Evolutionary conservation across 2,888 invertebrate genomes (phyloP).

Genomic region (Agrochola lota): DNA sequence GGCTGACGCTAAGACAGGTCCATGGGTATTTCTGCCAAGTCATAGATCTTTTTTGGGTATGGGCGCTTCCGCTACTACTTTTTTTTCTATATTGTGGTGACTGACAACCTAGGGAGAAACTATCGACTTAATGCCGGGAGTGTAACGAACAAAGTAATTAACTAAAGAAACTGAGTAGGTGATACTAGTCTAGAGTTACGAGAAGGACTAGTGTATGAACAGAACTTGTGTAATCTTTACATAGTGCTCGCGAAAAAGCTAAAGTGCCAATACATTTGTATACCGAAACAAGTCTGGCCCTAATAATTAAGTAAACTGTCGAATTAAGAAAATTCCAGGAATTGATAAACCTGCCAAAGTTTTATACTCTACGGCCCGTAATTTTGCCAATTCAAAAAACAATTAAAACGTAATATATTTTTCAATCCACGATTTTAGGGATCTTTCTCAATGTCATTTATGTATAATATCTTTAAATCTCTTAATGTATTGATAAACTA

Average conservation of each 20-base stretch:
- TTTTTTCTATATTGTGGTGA: background rate
- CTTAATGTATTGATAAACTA: constrained; percentile 37
- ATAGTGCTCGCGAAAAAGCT: constrained; percentile 14
- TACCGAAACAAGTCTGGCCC: background rate
- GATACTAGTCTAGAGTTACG: background rate
- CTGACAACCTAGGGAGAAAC: background rate
- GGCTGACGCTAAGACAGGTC: constrained; percentile 4
- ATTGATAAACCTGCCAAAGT: constrained; percentile 28
- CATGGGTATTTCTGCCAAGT: constrained; percentile 16
- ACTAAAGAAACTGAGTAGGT: background rate
- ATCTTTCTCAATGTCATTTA: constrained; percentile 13
- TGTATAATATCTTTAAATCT: constrained; percentile 22
- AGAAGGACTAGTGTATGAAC: background rate
- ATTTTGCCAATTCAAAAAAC: constrained; percentile 15
- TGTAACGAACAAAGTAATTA: background rate
- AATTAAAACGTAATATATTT: constrained; percentile 12
- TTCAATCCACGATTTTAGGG: constrained; percentile 18
- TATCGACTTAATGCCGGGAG: background rate
- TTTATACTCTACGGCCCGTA: background rate
- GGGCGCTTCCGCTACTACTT: background rate
- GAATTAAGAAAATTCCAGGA: constrained; percentile 19
- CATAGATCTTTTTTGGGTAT: background rate
- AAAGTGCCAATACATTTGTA: background rate
- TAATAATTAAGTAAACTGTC: constrained; percentile 11
- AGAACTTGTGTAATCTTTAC: background rate